These are phyloP conservation scores for Polymixis lichenea DNA, from an alignment of 2,888 invertebrate species.

Conservation along the genomic window DNA sequence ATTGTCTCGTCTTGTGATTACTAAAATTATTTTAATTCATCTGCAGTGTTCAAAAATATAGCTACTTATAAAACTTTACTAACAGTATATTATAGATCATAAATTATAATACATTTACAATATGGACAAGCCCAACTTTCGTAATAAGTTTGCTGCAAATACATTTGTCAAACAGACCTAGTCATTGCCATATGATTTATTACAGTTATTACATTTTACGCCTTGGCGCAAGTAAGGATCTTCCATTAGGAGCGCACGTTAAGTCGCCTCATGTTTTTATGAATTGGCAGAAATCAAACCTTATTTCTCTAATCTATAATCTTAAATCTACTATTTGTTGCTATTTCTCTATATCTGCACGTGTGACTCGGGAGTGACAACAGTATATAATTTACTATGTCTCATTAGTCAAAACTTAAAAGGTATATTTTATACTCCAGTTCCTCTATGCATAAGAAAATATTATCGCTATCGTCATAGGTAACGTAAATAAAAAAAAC, in stretches of 20 bases:
- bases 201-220: conserved; percentile 45
- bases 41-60: conserved; percentile 44
- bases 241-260: conserved; percentile 21
- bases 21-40: conserved; percentile 19
- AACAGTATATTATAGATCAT: conserved; percentile 52
- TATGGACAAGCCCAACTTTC: conserved; percentile 51
- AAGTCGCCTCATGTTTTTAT: background rate
- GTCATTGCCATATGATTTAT: conserved; percentile 33
- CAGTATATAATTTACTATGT: background rate
- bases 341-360: conserved; percentile 3
- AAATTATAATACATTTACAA: conserved; percentile 66
- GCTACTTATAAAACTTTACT: conserved; percentile 55
- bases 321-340: background rate
- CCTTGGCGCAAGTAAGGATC: conserved; percentile 29
- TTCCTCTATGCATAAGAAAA: background rate
- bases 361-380: background rate
- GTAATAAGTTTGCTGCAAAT: conserved; percentile 38
- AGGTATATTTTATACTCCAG: background rate
- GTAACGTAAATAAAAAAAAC: background rate
- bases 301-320: background rate
- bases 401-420: background rate
- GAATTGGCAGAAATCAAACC: background rate
- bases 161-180: conserved; percentile 47
- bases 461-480: background rate
- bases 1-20: conserved; percentile 17